phyloP scores from a whole-genome alignment of 2,888 invertebrate genomes.

The Autographa pulchrina region DNA sequence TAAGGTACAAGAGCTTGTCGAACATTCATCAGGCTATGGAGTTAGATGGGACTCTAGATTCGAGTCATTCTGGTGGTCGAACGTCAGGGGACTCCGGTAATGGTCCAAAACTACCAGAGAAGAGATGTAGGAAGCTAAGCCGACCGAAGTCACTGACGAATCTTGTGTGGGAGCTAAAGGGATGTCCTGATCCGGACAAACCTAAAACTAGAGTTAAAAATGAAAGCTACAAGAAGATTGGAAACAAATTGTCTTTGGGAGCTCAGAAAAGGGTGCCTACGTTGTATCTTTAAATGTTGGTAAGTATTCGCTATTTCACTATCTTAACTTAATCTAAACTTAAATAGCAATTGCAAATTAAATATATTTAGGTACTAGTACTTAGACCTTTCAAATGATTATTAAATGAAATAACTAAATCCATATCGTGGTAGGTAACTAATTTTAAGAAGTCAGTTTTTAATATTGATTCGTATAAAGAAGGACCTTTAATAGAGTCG shows the following conservation, averaged over 20 bases:
- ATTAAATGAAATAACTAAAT: too few species aligned
- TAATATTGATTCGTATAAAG: too few species aligned
- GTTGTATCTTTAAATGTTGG: conserved; percentile 87
- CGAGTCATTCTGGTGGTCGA: conserved; percentile 96
- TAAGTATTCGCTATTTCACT: conserved; percentile 65
- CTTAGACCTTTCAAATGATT: too few species aligned
- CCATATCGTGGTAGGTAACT: too few species aligned
- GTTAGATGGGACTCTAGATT: conserved; percentile 95
- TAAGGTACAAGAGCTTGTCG: conserved; percentile 92
- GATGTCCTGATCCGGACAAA: conserved; percentile 84
- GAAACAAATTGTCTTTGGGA: conserved; percentile 86
- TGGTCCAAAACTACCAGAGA: conserved; percentile 94
- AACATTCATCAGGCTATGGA: conserved; percentile 93
- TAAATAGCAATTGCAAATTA: neutral
- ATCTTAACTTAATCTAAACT: neutral
- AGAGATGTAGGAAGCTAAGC: conserved; percentile 94
- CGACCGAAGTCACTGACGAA: conserved; percentile 96
- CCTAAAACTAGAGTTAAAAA: conserved; percentile 87
- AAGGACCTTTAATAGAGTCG: neutral
- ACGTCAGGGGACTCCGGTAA: conserved; percentile 95
- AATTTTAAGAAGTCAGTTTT: too few species aligned
- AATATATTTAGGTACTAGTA: too few species aligned
- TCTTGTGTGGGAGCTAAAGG: conserved; percentile 94
- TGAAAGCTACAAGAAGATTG: conserved; percentile 87
- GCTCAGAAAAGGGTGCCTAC: conserved; percentile 89